These are phyloP conservation scores for Cygnus buccinator DNA, from an alignment of 2,113 vertebrate genomes.

Conservation along the genomic window DNA sequence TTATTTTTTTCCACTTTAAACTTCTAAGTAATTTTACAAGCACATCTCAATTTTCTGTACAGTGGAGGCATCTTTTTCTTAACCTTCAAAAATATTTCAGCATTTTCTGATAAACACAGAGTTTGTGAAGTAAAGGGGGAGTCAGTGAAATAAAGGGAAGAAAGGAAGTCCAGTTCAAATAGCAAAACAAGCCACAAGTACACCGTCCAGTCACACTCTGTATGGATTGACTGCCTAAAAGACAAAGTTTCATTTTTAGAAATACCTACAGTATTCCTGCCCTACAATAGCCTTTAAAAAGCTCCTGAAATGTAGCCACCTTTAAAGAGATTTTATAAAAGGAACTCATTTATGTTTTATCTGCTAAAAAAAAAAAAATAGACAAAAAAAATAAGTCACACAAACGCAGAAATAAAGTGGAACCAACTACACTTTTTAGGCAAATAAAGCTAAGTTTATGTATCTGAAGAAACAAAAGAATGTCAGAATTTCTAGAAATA, in stretches of 20 bases:
- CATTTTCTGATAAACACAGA: neutral
- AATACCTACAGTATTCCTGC: fast-evolving
- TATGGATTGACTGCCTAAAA: neutral
- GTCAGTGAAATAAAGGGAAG: neutral
- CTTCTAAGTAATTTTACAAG: neutral
- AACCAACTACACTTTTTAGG: neutral
- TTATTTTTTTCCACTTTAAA: neutral
- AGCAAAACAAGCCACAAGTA: neutral
- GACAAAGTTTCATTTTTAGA: neutral
- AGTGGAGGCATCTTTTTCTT: neutral
- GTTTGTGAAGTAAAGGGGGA: neutral
- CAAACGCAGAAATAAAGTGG: neutral
- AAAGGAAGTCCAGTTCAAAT: conserved; percentile 1
- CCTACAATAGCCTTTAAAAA: neutral
- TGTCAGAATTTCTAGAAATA: neutral
- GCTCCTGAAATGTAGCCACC: neutral
- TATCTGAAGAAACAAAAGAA: neutral
- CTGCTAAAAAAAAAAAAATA: neutral
- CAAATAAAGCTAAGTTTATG: neutral
- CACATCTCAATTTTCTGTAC: neutral
- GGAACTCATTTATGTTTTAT: neutral
- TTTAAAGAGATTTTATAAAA: neutral
- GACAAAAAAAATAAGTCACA: neutral
- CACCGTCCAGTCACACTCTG: neutral
- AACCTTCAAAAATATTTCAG: neutral